Conservation (phyloP, 2,888 invertebrate genomes). For the Machimus rusticus region DNA sequence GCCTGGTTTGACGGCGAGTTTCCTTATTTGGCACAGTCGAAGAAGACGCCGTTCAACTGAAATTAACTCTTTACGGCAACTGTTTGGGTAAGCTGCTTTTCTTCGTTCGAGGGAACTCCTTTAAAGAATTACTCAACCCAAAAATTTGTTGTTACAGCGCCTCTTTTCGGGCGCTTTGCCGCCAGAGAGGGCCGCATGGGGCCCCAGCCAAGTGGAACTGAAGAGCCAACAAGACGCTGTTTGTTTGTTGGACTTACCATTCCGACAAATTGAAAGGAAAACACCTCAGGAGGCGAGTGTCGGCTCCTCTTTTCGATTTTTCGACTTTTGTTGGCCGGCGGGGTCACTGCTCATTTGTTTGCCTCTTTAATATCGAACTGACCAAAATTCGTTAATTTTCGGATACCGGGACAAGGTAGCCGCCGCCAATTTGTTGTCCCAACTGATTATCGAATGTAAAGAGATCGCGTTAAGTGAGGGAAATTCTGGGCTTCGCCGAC, state of each 20-base stretch:
- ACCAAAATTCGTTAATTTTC: slow-evolving; percentile 19
- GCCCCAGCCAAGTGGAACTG: slow-evolving; percentile 44
- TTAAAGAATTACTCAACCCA: slow-evolving; percentile 46
- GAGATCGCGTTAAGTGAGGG: background rate
- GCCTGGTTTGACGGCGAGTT: background rate
- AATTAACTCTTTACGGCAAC: background rate
- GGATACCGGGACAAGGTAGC: background rate
- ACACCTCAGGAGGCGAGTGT: slow-evolving; percentile 42
- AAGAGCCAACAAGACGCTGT: slow-evolving; percentile 40
- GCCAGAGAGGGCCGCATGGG: slow-evolving; percentile 38
- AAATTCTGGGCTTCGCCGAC: background rate
- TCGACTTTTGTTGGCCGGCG: background rate
- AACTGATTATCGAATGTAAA: slow-evolving; percentile 13
- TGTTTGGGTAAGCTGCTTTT: background rate
- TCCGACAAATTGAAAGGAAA: slow-evolving; percentile 49
- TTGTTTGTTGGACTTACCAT: slow-evolving; percentile 46
- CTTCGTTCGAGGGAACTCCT: background rate
- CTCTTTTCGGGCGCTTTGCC: slow-evolving; percentile 39
- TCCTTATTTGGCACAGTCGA: background rate
- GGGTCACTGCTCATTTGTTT: slow-evolving; percentile 32
- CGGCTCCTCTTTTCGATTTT: slow-evolving; percentile 40
- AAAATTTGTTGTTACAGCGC: slow-evolving; percentile 46
- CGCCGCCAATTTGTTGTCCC: slow-evolving; percentile 10
- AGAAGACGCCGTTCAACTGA: background rate
- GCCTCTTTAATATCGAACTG: slow-evolving; percentile 30